These are phyloP conservation scores for Hemistola chrysoprasaria DNA, from an alignment of 2,888 invertebrate genomes.

Conservation along the genomic window DNA sequence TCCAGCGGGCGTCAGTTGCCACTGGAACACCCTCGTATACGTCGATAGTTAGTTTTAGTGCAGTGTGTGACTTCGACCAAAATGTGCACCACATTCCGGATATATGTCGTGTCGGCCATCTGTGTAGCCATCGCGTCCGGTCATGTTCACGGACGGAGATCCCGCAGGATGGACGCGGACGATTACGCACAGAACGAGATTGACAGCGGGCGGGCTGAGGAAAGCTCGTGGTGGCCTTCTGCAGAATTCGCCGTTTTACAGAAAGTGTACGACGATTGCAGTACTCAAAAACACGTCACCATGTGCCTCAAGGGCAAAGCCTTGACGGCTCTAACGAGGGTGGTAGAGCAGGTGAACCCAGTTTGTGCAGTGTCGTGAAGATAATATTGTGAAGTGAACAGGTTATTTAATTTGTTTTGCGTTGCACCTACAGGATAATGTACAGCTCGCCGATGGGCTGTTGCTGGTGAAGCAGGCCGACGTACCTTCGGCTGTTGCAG, in stretches of 20 bases:
- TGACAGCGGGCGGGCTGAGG: slow-evolving; percentile 76
- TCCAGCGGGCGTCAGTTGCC: slow-evolving; percentile 70
- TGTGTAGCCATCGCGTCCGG: slow-evolving; percentile 67
- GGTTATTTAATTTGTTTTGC: slow-evolving; percentile 41
- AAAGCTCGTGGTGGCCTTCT: slow-evolving; percentile 78
- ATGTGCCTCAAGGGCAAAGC: slow-evolving; percentile 84
- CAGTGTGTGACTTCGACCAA: slow-evolving; percentile 58
- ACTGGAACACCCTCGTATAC: slow-evolving; percentile 69
- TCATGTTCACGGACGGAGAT: slow-evolving; percentile 71
- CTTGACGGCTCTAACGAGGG: slow-evolving; percentile 80
- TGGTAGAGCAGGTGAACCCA: slow-evolving; percentile 80
- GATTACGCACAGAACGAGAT: slow-evolving; percentile 72
- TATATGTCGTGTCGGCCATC: slow-evolving; percentile 68
- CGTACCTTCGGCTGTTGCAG: slow-evolving; percentile 75
- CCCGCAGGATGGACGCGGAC: slow-evolving; percentile 69
- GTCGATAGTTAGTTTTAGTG: slow-evolving; percentile 66
- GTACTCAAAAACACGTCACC: slow-evolving; percentile 81
- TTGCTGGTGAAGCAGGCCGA: slow-evolving; percentile 82
- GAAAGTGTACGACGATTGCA: slow-evolving; percentile 85
- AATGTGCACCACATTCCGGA: slow-evolving; percentile 76
- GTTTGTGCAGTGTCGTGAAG: slow-evolving; percentile 30
- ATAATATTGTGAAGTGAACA: slow-evolving; percentile 39
- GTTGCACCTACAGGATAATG: slow-evolving; percentile 70
- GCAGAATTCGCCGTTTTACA: slow-evolving; percentile 82
- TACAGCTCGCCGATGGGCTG: slow-evolving; percentile 83